Evolutionary conservation across 2,888 invertebrate genomes (phyloP), one percentile per base, ranked within the genome.

Genomic region (Tuta absoluta): DNA sequence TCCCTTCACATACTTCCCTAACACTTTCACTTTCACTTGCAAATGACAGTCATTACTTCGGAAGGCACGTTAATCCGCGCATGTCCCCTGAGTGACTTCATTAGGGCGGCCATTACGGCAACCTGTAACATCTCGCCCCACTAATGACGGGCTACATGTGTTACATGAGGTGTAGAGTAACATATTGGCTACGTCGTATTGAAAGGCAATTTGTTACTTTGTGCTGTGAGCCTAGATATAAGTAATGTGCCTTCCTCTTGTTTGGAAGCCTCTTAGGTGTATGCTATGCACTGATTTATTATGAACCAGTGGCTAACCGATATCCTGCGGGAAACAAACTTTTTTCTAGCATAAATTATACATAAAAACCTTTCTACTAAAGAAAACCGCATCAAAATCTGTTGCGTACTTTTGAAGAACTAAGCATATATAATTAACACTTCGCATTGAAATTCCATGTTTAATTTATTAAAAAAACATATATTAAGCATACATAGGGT

Each of bases 131-230:
- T 53, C 23, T 53, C 23, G 51, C 11, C 23, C 14, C 23, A 21
- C 51, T 53, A 53, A 53, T 53, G 51, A 23, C 12, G 24, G 17
- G n/a, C 45, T 45, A 45, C 45, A 45, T 45, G 45, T 45, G 45
- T 45, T 45, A 45, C n/a, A 45, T 4, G n/a, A 1, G 45, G n/a
- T 17, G 17, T 17, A 17, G 45, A 45, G 4, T 45, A 45, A 45
- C n/a, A 17, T 7, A 8, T 3, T 1, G 8, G 33, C 33, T 33
- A 4, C 4, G 1, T 1, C 45, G 45, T 45, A 45, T n/a, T 17
- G 45, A 45, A 17, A 45, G 17, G 0, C n/a, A 17, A 17, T 17
- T 17, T n/a, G 17, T 17, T 45, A n/a, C n/a, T 41, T 0, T 41
- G 14, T 12, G 41, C 1, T 14, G 14, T 3, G 3, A 5, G 28